phyloP scores from a whole-genome alignment of 2,797 vertebrate species.

The Sphenopsis melanotis region DNA sequence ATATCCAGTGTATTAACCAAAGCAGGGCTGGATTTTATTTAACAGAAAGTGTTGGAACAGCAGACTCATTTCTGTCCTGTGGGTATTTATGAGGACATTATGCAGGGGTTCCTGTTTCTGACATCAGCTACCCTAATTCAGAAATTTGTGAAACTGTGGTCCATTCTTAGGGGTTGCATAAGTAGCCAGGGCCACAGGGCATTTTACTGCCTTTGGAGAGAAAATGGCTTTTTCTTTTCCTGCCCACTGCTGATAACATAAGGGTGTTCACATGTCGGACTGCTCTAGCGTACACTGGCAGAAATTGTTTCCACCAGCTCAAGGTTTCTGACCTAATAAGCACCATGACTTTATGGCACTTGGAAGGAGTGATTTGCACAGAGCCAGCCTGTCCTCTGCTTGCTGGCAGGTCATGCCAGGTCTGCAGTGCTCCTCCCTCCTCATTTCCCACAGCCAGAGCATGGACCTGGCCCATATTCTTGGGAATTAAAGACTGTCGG shows the following conservation, averaged over 20 bases:
- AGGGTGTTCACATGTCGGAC: rapidly evolving
- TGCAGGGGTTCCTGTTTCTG: not conserved
- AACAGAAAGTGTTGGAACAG: not conserved
- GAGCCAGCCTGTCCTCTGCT: not conserved
- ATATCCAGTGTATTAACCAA: conserved; percentile 32
- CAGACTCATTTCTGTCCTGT: not conserved
- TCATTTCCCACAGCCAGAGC: not conserved
- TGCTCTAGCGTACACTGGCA: not conserved
- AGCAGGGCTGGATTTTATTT: conserved; percentile 6
- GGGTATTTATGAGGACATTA: not conserved
- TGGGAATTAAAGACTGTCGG: rapidly evolving
- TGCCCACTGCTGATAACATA: not conserved
- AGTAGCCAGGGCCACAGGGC: not conserved
- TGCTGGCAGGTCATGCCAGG: not conserved
- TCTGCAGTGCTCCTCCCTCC: not conserved
- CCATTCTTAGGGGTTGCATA: rapidly evolving
- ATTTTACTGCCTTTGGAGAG: not conserved
- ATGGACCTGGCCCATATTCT: not conserved
- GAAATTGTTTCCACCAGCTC: not conserved
- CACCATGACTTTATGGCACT: not conserved
- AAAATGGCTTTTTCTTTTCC: not conserved
- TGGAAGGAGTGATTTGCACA: not conserved
- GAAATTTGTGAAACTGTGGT: not conserved
- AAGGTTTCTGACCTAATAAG: not conserved
- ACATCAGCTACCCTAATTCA: not conserved